Evolutionary conservation across 2,888 invertebrate species (phyloP), one percentile per base, ranked within the genome.

Genomic region (Orthonevra nobilis): DNA sequence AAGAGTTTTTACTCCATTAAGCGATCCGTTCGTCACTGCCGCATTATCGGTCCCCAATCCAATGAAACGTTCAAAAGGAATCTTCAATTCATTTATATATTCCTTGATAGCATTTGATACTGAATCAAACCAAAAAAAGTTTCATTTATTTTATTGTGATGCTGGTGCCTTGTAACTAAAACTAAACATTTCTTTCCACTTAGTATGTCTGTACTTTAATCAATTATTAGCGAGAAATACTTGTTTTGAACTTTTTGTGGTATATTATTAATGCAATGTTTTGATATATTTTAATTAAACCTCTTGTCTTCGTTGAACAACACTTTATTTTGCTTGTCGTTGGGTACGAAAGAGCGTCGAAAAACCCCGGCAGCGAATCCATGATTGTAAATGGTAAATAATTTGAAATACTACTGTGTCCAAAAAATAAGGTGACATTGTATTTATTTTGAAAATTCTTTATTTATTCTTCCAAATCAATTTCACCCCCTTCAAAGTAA

Each of bases 11-110:
- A 84, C 81, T 7, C 83, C 81, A 50, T 81, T 69, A 23, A 68
- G 56, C 17, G 75, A 68, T 1, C 83, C 83, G 81, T 82, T 83
- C 84, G 84, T 84, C n/a, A 82, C 82, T 19, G 64, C 63, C 1
- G 83, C 83, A 60, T 83, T 82, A 68, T 85, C 83, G 38, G 82
- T 83, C 4, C 79, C 83, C 17, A 84, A 82, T 2, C 82, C 84
- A 17, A 84, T 81, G 30, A 84, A 63, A 64, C 83, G 83, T 20
- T 46, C 20, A 23, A 23, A 6, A n/a, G 52, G 66, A 46, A 79
- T 77, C 12, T 75, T 26, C 12, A 66, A 28, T 14, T 68, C 40
- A n/a, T 10, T 6, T 9, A 72, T 28, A 15, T 52, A 46, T 19
- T 20, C 2, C 23, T 32, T 34, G 1, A 64, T 73, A 7, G 14